Evolutionary conservation across 2,113 vertebrate species (phyloP).

Genomic region (Blennius ocellaris): DNA sequence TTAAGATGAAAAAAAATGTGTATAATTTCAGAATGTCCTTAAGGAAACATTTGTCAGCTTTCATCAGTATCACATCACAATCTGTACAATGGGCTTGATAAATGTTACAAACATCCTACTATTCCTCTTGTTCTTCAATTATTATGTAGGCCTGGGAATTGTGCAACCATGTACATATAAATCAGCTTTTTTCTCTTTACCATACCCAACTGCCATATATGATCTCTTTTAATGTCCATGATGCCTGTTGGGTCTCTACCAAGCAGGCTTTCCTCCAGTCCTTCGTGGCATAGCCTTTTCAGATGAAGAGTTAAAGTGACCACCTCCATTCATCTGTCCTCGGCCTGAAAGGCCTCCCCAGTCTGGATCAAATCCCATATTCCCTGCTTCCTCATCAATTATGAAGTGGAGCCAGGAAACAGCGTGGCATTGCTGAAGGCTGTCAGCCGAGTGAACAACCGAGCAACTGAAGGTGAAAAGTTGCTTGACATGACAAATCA

Average conservation of each 20-base stretch:
- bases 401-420: slow-evolving; percentile 74
- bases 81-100: slow-evolving; percentile 2
- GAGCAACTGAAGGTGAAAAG: slow-evolving; percentile 51
- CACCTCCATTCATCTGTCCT: slow-evolving; percentile 41
- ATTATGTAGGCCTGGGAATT: slow-evolving; percentile 10
- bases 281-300: slow-evolving; percentile 11
- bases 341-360: slow-evolving; percentile 34
- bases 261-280: slow-evolving; percentile 2
- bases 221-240: slow-evolving; percentile 32
- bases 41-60: background rate
- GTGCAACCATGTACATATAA: slow-evolving; percentile 22
- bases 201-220: slow-evolving; percentile 1
- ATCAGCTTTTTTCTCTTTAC: background rate
- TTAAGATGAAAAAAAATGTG: too few relatives aligned
- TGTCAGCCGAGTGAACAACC: slow-evolving; percentile 56
- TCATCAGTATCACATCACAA: slow-evolving; percentile 1
- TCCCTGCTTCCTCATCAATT: slow-evolving; percentile 71
- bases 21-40: too few relatives aligned
- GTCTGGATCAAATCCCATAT: slow-evolving; percentile 69
- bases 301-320: slow-evolving; percentile 38
- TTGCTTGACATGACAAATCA: slow-evolving; percentile 69
- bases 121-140: background rate
- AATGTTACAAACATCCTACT: slow-evolving; percentile 3
- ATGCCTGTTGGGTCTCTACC: slow-evolving; percentile 20
- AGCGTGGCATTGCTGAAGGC: slow-evolving; percentile 51